phyloP scores from a whole-genome alignment of 2,113 vertebrate species.

The Gulo gulo region DNA sequence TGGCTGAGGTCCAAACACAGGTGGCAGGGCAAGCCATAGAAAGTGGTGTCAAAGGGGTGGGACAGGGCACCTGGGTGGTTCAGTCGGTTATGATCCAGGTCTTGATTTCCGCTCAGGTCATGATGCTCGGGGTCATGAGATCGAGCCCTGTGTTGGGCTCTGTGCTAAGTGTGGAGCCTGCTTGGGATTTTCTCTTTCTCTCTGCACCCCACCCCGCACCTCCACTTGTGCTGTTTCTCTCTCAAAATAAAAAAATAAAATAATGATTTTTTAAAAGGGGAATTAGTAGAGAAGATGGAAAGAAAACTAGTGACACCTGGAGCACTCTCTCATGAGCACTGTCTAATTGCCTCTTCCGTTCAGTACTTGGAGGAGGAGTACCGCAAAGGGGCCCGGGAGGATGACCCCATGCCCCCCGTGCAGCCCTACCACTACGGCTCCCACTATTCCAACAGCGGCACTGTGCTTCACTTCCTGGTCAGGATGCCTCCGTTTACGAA shows the following conservation, averaged over 20 bases:
- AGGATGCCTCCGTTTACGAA: conserved; percentile 98
- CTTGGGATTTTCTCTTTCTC: neutral
- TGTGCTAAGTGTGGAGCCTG: neutral
- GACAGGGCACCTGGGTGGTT: neutral
- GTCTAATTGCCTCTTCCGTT: neutral
- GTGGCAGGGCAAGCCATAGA: neutral
- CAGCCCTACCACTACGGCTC: conserved; percentile 99
- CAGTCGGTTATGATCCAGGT: neutral
- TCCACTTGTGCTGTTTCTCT: neutral
- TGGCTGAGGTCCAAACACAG: neutral
- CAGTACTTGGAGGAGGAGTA: conserved; percentile 99
- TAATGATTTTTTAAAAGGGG: neutral
- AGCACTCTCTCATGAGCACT: neutral
- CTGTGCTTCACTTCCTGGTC: conserved; percentile 97
- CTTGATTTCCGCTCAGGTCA: neutral
- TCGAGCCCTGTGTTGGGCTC: neutral
- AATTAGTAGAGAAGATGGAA: neutral
- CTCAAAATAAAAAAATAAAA: neutral
- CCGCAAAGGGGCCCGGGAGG: conserved; percentile 94
- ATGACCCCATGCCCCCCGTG: conserved; percentile 98
- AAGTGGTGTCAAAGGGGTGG: fast-evolving
- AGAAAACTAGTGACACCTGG: no score
- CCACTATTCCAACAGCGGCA: conserved; percentile 99
- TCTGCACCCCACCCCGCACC: neutral
- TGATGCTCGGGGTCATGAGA: neutral